phyloP scores from a whole-genome alignment of 2,888 invertebrate species.

The Microchrysa polita region DNA sequence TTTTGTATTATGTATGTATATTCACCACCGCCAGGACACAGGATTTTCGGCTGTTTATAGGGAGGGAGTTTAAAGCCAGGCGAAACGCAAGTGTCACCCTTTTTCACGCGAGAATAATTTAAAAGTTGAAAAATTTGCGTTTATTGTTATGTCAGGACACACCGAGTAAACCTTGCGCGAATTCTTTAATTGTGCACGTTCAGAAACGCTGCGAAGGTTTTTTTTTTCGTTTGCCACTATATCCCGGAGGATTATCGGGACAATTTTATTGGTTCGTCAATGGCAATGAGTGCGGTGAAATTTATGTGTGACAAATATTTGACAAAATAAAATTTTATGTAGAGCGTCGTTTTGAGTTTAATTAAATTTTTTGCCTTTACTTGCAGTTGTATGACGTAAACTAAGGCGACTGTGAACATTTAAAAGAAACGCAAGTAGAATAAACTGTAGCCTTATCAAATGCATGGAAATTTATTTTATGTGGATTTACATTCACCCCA shows the following conservation, averaged over 20 bases:
- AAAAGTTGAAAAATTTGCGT: conserved; percentile 43
- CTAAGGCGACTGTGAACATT: too few relatives aligned
- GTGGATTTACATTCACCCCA: too few relatives aligned
- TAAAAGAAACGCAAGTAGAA: too few relatives aligned
- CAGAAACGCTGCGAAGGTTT: conserved; percentile 15
- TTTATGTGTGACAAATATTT: conserved; percentile 33
- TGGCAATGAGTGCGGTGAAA: not conserved
- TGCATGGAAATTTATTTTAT: too few relatives aligned
- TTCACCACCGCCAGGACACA: not conserved
- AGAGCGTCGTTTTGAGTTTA: not conserved
- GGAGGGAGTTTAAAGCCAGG: too few relatives aligned
- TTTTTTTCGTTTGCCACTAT: conserved; percentile 1
- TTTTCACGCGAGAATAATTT: conserved; percentile 31
- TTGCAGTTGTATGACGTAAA: too few relatives aligned
- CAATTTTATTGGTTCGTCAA: conserved; percentile 21
- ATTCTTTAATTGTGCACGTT: conserved; percentile 46
- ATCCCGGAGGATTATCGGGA: conserved; percentile 24
- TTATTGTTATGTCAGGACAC: conserved; percentile 36
- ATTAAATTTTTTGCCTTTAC: conserved; percentile 1
- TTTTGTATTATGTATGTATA: not conserved
- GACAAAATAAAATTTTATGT: conserved; percentile 34
- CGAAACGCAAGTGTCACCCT: conserved; percentile 39
- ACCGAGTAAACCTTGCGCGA: conserved; percentile 44
- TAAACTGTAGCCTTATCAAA: too few relatives aligned
- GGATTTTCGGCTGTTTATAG: not conserved